Percentiles rank a stretch among this genome's conserved stretches.
Evolutionary conservation across 1,140 invertebrate genomes (phyloP).

Genomic region (Zaprionus capensis): DNA sequence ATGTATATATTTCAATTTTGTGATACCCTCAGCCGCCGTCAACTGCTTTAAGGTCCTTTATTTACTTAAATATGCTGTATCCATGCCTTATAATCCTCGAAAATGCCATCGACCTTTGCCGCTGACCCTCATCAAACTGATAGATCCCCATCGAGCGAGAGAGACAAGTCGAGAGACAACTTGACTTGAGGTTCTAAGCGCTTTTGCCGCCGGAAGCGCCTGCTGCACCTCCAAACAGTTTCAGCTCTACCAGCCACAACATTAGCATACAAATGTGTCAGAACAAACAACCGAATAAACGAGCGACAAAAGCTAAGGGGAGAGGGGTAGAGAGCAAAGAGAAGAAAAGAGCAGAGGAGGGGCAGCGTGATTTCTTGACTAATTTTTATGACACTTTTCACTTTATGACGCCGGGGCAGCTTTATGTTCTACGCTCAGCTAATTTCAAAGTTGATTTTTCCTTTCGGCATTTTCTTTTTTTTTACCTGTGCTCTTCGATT

Average conservation of each 20-base stretch:
- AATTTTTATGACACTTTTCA: constrained; percentile 83
- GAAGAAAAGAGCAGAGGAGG: constrained; percentile 13
- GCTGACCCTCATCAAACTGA: constrained; percentile 60
- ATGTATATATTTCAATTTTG: constrained; percentile 19
- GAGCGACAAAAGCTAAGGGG: constrained; percentile 30
- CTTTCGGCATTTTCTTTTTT: constrained; percentile 27
- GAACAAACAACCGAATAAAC: constrained; percentile 76
- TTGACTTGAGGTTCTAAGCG: constrained; percentile 48
- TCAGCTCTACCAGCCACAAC: constrained; percentile 43
- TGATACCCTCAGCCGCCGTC: constrained; percentile 11
- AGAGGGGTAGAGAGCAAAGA: constrained; percentile 19
- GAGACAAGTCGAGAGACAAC: constrained; percentile 26
- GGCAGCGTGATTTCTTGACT: constrained; percentile 80
- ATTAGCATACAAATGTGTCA: constrained; percentile 82
- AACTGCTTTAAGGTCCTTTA: constrained; percentile 28
- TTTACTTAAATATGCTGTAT: constrained; percentile 38
- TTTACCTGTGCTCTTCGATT: constrained; percentile 45
- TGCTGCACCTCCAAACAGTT: constrained; percentile 9
- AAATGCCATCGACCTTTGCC: constrained; percentile 38
- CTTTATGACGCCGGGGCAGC: constrained; percentile 57
- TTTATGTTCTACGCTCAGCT: constrained; percentile 26
- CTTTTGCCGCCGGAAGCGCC: constrained; percentile 63
- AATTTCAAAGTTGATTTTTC: constrained; percentile 54
- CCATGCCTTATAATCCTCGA: constrained; percentile 42
- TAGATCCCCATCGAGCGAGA: constrained; percentile 47